Evolutionary conservation across 2,113 vertebrate genomes (phyloP).

Genomic region (Sphaerodactylus townsendi): DNA sequence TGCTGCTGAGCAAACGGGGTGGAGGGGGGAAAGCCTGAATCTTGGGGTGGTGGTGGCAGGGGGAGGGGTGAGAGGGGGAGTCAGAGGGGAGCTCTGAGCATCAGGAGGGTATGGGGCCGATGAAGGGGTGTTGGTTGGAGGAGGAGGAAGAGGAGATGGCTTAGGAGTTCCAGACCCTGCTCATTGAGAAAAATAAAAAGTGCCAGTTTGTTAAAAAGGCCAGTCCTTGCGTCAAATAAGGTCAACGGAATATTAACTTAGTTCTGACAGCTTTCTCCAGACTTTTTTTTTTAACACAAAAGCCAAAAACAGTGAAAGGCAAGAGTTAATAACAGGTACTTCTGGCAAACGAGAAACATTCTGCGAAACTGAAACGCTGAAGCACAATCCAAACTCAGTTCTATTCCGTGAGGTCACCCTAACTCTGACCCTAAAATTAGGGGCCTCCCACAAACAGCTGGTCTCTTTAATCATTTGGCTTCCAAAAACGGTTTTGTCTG

Average conservation of each 20-base stretch:
- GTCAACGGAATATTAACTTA: slow-evolving; percentile 72
- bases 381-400: slow-evolving; percentile 41
- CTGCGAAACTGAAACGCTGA: slow-evolving; percentile 39
- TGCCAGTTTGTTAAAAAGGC: slow-evolving; percentile 84
- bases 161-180: slow-evolving; percentile 98
- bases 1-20: slow-evolving; percentile 94
- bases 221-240: slow-evolving; percentile 73
- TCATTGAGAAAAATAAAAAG: slow-evolving; percentile 82
- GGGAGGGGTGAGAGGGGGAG: slow-evolving; percentile 82
- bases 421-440: slow-evolving; percentile 36
- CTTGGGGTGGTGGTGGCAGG: slow-evolving; percentile 83
- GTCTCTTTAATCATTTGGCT: slow-evolving; percentile 41
- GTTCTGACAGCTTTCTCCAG: slow-evolving; percentile 68
- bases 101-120: slow-evolving; percentile 92
- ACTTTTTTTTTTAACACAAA: slow-evolving; percentile 47
- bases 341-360: slow-evolving; percentile 65
- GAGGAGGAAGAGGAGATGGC: slow-evolving; percentile 95
- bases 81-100: slow-evolving; percentile 84
- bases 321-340: slow-evolving; percentile 74
- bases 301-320: slow-evolving; percentile 62
- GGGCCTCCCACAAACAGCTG: slow-evolving; percentile 47
- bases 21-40: slow-evolving; percentile 84
- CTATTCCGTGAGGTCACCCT: slow-evolving; percentile 46
- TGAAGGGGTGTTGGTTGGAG: slow-evolving; percentile 93
- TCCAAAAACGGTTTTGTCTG: slow-evolving; percentile 38